Base-by-base conservation (phyloP, 1,140 invertebrate species). In the Bombus pascuorum region DNA sequence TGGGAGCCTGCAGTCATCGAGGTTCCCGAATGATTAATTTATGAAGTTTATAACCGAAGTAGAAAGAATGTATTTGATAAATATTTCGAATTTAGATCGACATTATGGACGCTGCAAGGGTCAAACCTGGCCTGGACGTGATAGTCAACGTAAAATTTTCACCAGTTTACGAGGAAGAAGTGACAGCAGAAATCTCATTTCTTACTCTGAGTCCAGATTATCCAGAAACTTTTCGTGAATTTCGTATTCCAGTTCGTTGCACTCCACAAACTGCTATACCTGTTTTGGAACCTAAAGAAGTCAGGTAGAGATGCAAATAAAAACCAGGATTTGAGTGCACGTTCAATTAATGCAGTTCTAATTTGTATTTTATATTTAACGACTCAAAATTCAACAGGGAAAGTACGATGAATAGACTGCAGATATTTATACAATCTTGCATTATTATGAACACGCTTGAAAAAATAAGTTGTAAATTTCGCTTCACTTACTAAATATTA, bases 131-230 rank as follows among this genome's bases (percentile, higher is more conserved):
- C 0, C 18, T 85, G n/a, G 3, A 47, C 18, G 65, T 32, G 15
- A 32, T 32, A 12, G 9, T 80, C 10, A 80, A 72, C 39, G 83
- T 85, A 28, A 85, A 72, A 73, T 85, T 85, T 47, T 85, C 83
- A 47, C 76, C 83, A 0, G 9, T 80, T 22, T 2, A 80, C 47
- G 77, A 85, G 18, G 83, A 72, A 22, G 44, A 72, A 32, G 68
- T 85, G 47, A 53, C 10, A 25, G 83, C 76, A 3, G 83, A 85
- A 3, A 73, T 85, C 62, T 62, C 76, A 42, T 85, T 85, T 5
- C 42, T 85, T 6, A 85, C 83, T 39, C 37, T 85, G n/a, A 85
- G 32, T 10, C 28, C 39, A 5, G 68, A 85, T 2, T 18, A 66
- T 15, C 2, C 42, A 0, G 22, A 80, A 22, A 85, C 32, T 25